Percentiles rank a stretch among this genome's conserved stretches.
These are phyloP conservation scores for Drosophila takahashii DNA, from an alignment of 1,140 invertebrate genomes.

Conservation along the genomic window DNA sequence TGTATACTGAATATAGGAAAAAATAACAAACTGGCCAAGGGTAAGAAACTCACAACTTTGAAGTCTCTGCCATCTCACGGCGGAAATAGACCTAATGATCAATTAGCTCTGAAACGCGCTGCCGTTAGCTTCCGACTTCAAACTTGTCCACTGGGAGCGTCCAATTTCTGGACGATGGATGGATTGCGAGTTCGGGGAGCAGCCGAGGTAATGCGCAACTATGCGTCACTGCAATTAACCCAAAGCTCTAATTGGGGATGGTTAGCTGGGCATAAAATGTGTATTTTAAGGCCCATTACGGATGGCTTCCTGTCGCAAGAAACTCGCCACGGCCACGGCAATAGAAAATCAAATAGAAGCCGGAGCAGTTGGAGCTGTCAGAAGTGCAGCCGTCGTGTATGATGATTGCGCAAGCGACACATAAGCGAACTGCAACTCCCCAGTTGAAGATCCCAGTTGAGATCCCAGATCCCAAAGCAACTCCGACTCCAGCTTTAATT, in stretches of 20 bases:
- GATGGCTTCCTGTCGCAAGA: conserved; percentile 75
- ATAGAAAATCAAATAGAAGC: conserved; percentile 46
- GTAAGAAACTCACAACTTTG: conserved; percentile 28
- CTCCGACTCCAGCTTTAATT: conserved; percentile 45
- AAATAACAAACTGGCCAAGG: conserved; percentile 13
- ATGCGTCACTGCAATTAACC: conserved; percentile 76
- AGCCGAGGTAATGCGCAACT: conserved; percentile 67
- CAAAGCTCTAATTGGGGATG: conserved; percentile 72
- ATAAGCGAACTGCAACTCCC: conserved; percentile 46
- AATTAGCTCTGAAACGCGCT: conserved; percentile 67
- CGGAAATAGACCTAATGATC: conserved; percentile 82
- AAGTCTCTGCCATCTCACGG: conserved; percentile 48
- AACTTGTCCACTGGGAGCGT: conserved; percentile 47
- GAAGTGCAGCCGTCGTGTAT: conserved; percentile 68
- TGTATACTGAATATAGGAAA: conserved; percentile 4
- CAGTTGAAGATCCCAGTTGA: conserved; percentile 11
- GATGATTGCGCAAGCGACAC: conserved; percentile 79
- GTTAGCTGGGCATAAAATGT: conserved; percentile 75
- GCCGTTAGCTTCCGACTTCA: conserved; percentile 79
- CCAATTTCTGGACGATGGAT: conserved; percentile 23
- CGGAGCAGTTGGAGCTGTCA: conserved; percentile 58
- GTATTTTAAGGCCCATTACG: conserved; percentile 81
- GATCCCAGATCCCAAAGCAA: conserved; percentile 13
- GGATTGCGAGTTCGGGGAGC: conserved; percentile 4
- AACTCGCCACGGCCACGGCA: conserved; percentile 25